Evolutionary conservation across 2,113 vertebrate genomes (phyloP).

Genomic region (Eubucco bourcierii): DNA sequence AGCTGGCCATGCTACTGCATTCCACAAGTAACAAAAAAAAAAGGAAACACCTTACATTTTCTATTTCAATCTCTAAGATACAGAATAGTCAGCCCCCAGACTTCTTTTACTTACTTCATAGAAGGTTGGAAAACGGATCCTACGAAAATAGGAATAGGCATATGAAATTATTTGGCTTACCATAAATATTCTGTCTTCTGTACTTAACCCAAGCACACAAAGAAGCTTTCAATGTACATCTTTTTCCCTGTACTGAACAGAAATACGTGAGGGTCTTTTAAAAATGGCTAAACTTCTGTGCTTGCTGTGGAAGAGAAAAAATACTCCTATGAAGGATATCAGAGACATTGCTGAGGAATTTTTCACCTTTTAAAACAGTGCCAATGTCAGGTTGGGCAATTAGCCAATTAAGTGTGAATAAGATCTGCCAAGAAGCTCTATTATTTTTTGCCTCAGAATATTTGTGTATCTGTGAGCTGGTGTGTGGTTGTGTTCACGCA

Average conservation of each 20-base stretch:
- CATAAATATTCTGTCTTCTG: background rate
- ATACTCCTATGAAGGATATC: background rate
- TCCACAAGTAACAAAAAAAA: background rate
- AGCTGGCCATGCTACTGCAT: background rate
- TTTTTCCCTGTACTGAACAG: background rate
- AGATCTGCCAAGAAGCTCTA: slow-evolving; percentile 38
- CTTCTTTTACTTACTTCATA: background rate
- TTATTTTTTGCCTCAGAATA: slow-evolving; percentile 15
- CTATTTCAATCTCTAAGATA: background rate
- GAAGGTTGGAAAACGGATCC: background rate
- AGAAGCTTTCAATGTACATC: background rate
- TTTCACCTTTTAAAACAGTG: slow-evolving; percentile 8
- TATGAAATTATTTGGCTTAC: background rate
- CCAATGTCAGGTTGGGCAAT: slow-evolving; percentile 30
- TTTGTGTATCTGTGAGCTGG: slow-evolving; percentile 11
- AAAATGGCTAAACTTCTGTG: background rate
- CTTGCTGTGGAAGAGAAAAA: background rate
- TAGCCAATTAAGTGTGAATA: slow-evolving; percentile 46
- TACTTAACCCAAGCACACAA: background rate
- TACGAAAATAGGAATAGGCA: background rate
- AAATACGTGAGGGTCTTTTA: background rate
- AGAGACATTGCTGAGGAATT: background rate
- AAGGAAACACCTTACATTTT: background rate
- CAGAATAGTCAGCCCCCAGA: background rate
- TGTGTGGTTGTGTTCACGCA: slow-evolving; percentile 23